These are phyloP conservation scores for Arctopsyche grandis DNA, from an alignment of 1,140 invertebrate species.

Conservation along the genomic window DNA sequence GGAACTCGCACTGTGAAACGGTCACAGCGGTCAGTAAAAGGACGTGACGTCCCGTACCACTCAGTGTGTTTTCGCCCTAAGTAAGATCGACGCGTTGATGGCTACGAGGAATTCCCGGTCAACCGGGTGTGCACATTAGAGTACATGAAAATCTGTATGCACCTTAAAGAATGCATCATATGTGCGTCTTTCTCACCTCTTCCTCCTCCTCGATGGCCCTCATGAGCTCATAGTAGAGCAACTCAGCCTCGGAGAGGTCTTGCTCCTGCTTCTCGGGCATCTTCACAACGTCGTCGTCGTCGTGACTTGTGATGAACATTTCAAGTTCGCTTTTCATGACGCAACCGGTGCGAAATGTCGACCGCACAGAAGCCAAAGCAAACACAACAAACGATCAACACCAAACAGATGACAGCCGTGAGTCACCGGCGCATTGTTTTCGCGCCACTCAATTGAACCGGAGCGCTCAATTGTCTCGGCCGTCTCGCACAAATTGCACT, in stretches of 20 bases:
- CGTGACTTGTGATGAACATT: slow-evolving; percentile 82
- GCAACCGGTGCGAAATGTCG: background rate
- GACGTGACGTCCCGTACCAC: too few species aligned
- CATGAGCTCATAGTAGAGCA: slow-evolving; percentile 65
- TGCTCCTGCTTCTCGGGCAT: slow-evolving; percentile 61
- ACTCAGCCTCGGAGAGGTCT: slow-evolving; percentile 61
- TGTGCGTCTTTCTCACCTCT: slow-evolving; percentile 57
- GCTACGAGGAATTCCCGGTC: too few species aligned
- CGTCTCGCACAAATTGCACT: background rate
- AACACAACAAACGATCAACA: background rate
- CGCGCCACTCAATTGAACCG: slow-evolving; percentile 1
- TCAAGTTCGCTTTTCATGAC: slow-evolving; percentile 84
- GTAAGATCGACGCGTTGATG: too few species aligned
- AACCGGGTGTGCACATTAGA: too few species aligned
- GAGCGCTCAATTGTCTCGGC: background rate
- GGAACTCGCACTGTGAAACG: too few species aligned
- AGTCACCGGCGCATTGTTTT: background rate
- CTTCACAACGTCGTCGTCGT: slow-evolving; percentile 37
- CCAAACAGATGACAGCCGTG: background rate
- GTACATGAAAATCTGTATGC: too few species aligned
- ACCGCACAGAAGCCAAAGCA: background rate
- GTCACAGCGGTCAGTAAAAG: too few species aligned
- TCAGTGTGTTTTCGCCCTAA: too few species aligned
- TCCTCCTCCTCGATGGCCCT: slow-evolving; percentile 64
- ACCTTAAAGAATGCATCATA: background rate